Conservation (phyloP, 2,888 invertebrate species). For the Ischnus inquisitorius region DNA sequence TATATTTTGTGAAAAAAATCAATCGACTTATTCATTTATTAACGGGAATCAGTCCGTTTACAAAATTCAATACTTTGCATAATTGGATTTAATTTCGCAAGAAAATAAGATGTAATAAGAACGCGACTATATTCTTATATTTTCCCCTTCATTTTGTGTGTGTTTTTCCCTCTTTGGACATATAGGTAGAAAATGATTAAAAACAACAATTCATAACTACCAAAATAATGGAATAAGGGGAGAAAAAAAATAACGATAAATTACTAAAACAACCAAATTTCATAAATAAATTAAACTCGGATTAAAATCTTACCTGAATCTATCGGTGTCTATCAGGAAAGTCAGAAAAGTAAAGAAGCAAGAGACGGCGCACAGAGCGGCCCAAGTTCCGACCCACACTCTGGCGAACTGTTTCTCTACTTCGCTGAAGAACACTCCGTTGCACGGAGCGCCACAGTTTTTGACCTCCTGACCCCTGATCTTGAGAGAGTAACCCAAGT, state of each 20-base stretch:
- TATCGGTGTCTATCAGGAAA: slow-evolving; percentile 96
- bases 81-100: too few relatives aligned
- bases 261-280: not conserved
- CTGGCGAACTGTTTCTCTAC: slow-evolving; percentile 93
- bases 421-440: slow-evolving; percentile 95
- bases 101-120: too few relatives aligned
- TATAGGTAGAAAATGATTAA: too few relatives aligned
- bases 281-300: not conserved
- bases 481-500: slow-evolving; percentile 93
- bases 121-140: too few relatives aligned
- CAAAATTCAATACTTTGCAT: too few relatives aligned
- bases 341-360: slow-evolving; percentile 97
- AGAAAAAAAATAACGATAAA: not conserved
- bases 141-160: too few relatives aligned
- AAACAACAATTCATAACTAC: not conserved
- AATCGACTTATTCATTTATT: too few relatives aligned
- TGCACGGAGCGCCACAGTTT: slow-evolving; percentile 96
- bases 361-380: slow-evolving; percentile 94
- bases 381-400: slow-evolving; percentile 98
- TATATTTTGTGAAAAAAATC: too few relatives aligned
- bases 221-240: too few relatives aligned
- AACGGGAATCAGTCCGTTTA: too few relatives aligned
- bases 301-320: slow-evolving; percentile 88
- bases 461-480: slow-evolving; percentile 91
- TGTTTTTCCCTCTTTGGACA: too few relatives aligned